Percentiles rank a stretch among this genome's conserved stretches.
These are phyloP conservation scores for Dryas iulia DNA, from an alignment of 1,140 invertebrate species.

Conservation along the genomic window DNA sequence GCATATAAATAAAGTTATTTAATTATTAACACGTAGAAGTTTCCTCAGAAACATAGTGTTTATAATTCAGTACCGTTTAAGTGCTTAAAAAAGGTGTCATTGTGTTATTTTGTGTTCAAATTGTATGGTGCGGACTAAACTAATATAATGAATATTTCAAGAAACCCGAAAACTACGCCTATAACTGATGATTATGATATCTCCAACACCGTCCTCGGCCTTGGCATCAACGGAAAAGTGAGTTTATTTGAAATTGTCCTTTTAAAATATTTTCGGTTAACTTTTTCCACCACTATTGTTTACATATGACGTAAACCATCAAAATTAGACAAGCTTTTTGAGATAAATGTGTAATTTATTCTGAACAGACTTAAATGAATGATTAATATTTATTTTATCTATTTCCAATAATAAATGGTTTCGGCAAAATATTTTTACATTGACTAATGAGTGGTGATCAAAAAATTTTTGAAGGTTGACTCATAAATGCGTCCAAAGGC, in stretches of 20 bases:
- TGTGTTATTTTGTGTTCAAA: constrained; percentile 25
- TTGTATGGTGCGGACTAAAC: constrained; percentile 20
- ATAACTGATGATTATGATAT: constrained; percentile 97
- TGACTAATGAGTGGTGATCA: not conserved
- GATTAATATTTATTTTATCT: not conserved
- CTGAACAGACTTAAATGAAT: not conserved
- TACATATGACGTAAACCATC: constrained; percentile 67
- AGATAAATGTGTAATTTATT: not conserved
- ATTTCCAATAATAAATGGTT: not conserved
- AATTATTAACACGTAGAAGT: not conserved
- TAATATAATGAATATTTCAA: constrained; percentile 69
- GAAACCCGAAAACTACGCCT: constrained; percentile 86
- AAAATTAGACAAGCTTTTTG: constrained; percentile 41
- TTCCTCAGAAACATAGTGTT: not conserved
- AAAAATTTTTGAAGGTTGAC: constrained; percentile 11
- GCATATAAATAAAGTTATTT: constrained; percentile 16
- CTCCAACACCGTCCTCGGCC: constrained; percentile 95
- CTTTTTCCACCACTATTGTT: constrained; percentile 35
- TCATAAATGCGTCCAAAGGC: constrained; percentile 9
- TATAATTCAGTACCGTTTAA: not conserved
- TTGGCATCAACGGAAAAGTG: constrained; percentile 98
- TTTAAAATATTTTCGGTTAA: constrained; percentile 9
- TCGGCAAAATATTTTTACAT: not conserved
- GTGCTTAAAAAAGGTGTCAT: not conserved
- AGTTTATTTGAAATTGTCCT: constrained; percentile 27